phyloP scores from a whole-genome alignment of 2,888 invertebrate genomes.

The Keiferia lycopersicella region DNA sequence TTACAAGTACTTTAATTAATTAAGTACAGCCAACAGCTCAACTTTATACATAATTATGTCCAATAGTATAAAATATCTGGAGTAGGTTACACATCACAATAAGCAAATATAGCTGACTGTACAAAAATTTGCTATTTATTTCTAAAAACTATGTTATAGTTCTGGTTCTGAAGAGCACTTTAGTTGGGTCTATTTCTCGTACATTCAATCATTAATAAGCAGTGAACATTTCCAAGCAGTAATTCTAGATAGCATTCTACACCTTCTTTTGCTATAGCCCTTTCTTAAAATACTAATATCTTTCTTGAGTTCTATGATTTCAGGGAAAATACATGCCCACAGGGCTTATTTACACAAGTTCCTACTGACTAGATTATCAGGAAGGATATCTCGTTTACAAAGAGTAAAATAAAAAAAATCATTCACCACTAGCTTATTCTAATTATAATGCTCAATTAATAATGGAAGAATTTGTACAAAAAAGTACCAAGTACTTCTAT shows the following conservation, averaged over 20 bases:
- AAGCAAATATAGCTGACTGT: conserved; percentile 4
- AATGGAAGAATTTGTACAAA: background rate
- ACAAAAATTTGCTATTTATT: conserved; percentile 1
- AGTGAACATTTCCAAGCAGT: conserved; percentile 8
- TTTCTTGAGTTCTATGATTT: background rate
- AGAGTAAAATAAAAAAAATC: background rate
- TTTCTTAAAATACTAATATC: conserved; percentile 10
- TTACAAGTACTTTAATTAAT: conserved; percentile 3
- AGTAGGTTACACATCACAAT: background rate
- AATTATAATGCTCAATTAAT: background rate
- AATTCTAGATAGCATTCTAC: background rate
- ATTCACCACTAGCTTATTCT: background rate
- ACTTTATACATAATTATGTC: background rate
- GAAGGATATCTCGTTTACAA: conserved; percentile 7
- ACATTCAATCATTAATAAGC: background rate
- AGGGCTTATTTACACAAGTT: background rate
- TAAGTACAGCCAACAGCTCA: conserved; percentile 6
- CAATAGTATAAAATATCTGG: conserved; percentile 5
- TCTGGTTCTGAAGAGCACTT: conserved; percentile 1
- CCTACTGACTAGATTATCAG: conserved; percentile 13
- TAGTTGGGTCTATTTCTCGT: conserved; percentile 5
- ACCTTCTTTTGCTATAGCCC: background rate
- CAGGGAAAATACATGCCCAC: background rate
- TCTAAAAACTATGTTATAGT: background rate
- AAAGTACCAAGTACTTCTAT: background rate